Conservation (phyloP, 2,113 vertebrate species). For the Zapornia atra region DNA sequence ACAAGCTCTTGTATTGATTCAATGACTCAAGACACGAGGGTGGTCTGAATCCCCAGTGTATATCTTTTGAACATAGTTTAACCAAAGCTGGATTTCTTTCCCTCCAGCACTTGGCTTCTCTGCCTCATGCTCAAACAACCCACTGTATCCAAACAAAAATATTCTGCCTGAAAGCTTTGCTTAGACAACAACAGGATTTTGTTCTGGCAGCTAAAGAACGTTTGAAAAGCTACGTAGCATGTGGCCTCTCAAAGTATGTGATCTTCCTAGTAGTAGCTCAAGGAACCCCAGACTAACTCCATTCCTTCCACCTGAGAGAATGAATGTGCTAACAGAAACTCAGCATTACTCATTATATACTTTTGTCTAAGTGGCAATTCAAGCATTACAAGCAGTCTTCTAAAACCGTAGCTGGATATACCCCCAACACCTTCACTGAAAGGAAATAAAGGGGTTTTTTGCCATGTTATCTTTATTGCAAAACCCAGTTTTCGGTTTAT, state of each 20-base stretch:
- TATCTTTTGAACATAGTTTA: not conserved
- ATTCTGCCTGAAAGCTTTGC: not conserved
- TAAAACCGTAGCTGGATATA: not conserved
- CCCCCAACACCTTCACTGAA: not conserved
- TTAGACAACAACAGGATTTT: not conserved
- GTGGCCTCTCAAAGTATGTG: not conserved
- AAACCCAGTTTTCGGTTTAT: not conserved
- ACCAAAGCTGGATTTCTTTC: conserved; percentile 9
- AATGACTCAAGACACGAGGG: conserved; percentile 2
- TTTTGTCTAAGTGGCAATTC: not conserved
- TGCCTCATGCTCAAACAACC: not conserved
- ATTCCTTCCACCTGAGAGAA: not conserved
- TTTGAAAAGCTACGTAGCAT: not conserved
- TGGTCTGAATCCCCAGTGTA: conserved; percentile 16
- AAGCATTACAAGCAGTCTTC: not conserved
- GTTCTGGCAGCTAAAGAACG: not conserved
- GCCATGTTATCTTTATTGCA: not conserved
- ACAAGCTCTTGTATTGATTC: not conserved
- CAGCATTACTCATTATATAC: not conserved
- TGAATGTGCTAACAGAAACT: not conserved
- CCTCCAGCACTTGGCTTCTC: not conserved
- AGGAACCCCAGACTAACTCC: not conserved
- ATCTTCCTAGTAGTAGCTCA: not conserved
- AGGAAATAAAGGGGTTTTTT: not conserved
- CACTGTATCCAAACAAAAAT: conserved; percentile 2